Percentiles rank a stretch among this genome's conserved stretches.
Conservation (phyloP, 2,113 vertebrate genomes). For the Pelobates fuscus region DNA sequence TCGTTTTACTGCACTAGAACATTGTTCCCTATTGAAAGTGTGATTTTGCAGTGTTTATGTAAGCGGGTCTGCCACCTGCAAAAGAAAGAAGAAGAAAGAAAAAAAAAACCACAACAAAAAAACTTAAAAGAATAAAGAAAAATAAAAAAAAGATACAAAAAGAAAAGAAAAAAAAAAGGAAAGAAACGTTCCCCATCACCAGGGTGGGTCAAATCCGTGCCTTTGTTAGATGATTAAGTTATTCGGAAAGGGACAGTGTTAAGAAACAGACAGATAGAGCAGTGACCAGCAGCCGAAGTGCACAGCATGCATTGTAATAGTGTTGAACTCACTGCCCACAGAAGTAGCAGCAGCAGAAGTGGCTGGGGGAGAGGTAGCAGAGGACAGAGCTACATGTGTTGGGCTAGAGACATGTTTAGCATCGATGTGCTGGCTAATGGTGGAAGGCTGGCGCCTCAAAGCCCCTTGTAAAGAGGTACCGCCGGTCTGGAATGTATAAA, state of each 20-base stretch:
- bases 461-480: constrained; percentile 89
- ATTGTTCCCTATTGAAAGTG: neutral
- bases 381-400: constrained; percentile 91
- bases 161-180: constrained; percentile 49
- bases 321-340: constrained; percentile 96
- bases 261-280: constrained; percentile 18
- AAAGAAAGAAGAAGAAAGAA: constrained; percentile 23
- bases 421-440: constrained; percentile 96
- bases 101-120: too few relatives aligned
- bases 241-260: constrained; percentile 20
- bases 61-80: constrained; percentile 46
- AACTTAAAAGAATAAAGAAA: constrained; percentile 51
- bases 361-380: constrained; percentile 87
- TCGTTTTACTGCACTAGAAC: too few relatives aligned
- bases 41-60: neutral
- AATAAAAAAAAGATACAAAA: constrained; percentile 36
- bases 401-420: constrained; percentile 97
- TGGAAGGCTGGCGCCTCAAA: constrained; percentile 94
- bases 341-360: constrained; percentile 84
- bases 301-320: constrained; percentile 80
- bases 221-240: constrained; percentile 10
- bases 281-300: constrained; percentile 42
- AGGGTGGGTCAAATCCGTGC: constrained; percentile 23
- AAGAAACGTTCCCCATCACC: constrained; percentile 23
- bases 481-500: constrained; percentile 99